Evolutionary conservation across 1,140 invertebrate species (phyloP).

Genomic region (Drosophila lacteicornis): DNA sequence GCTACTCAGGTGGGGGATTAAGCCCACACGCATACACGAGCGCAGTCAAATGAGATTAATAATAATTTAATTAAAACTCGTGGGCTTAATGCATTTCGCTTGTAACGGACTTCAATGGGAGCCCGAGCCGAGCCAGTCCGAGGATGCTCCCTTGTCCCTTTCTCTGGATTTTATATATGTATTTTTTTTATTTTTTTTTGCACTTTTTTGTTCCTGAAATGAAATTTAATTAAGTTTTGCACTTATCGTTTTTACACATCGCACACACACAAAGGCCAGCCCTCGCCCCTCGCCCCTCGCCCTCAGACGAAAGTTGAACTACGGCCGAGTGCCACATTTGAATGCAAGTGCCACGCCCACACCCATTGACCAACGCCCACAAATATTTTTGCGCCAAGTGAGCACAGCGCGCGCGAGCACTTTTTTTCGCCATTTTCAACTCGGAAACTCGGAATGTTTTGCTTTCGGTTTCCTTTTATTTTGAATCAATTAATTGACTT

Average conservation of each 20-base stretch:
- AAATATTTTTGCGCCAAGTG: slow-evolving; percentile 10
- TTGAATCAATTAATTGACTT: slow-evolving; percentile 78
- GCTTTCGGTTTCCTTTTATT: slow-evolving; percentile 36
- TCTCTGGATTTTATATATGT: background rate
- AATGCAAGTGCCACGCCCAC: slow-evolving; percentile 25
- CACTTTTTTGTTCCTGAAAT: slow-evolving; percentile 30
- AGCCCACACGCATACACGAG: slow-evolving; percentile 4
- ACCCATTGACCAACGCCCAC: slow-evolving; percentile 6
- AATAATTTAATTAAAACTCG: slow-evolving; percentile 80
- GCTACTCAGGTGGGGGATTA: slow-evolving; percentile 20
- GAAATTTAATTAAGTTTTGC: slow-evolving; percentile 78
- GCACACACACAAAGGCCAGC: slow-evolving; percentile 3
- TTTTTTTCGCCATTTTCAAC: slow-evolving; percentile 14
- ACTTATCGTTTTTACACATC: slow-evolving; percentile 63
- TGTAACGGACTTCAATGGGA: slow-evolving; percentile 52
- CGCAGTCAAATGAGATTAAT: slow-evolving; percentile 73
- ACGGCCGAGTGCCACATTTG: slow-evolving; percentile 15
- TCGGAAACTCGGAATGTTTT: slow-evolving; percentile 20
- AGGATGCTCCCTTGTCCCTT: slow-evolving; percentile 2
- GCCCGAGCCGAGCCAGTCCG: background rate
- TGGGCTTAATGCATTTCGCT: slow-evolving; percentile 75
- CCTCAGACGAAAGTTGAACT: slow-evolving; percentile 11
- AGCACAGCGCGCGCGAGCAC: background rate
- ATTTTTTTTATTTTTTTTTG: slow-evolving; percentile 1
- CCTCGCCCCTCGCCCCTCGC: too few relatives aligned